phyloP scores from a whole-genome alignment of 2,797 vertebrate genomes.

The Darevskia nairensis region DNA sequence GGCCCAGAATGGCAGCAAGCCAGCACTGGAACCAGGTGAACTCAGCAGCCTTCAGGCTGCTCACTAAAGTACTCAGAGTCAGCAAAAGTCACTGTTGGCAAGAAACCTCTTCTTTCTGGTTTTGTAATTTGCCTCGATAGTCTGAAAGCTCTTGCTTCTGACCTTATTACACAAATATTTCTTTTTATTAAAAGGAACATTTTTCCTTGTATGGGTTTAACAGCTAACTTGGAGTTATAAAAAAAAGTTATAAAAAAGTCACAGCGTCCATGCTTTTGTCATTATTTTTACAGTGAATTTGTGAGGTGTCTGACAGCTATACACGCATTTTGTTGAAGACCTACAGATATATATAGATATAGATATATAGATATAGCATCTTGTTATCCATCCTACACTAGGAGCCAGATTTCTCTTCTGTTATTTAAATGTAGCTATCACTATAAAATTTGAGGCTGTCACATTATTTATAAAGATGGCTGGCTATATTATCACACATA shows the following conservation, averaged over 20 bases:
- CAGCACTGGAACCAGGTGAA: background rate
- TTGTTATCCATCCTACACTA: slow-evolving; percentile 1
- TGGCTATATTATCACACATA: background rate
- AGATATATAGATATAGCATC: background rate
- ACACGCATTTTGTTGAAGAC: background rate
- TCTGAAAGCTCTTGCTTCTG: slow-evolving; percentile 53
- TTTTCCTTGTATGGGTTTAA: slow-evolving; percentile 48
- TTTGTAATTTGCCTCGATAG: slow-evolving; percentile 38
- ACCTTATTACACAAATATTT: slow-evolving; percentile 59
- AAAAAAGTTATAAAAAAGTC: slow-evolving; percentile 38
- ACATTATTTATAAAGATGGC: background rate
- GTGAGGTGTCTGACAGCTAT: slow-evolving; percentile 23
- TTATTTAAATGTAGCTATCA: slow-evolving; percentile 4
- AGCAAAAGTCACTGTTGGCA: slow-evolving; percentile 52
- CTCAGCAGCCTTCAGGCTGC: slow-evolving; percentile 8
- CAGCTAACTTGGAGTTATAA: slow-evolving; percentile 12
- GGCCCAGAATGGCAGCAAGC: background rate
- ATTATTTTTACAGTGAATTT: slow-evolving; percentile 29
- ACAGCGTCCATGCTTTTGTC: slow-evolving; percentile 25
- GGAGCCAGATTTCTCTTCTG: background rate
- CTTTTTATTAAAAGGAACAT: slow-evolving; percentile 51
- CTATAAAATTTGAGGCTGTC: background rate
- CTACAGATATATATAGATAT: background rate
- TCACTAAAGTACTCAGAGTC: slow-evolving; percentile 55
- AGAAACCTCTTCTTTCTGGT: slow-evolving; percentile 44